Conservation (phyloP, 2,797 vertebrate species). For the Malacoctenus gilli region DNA sequence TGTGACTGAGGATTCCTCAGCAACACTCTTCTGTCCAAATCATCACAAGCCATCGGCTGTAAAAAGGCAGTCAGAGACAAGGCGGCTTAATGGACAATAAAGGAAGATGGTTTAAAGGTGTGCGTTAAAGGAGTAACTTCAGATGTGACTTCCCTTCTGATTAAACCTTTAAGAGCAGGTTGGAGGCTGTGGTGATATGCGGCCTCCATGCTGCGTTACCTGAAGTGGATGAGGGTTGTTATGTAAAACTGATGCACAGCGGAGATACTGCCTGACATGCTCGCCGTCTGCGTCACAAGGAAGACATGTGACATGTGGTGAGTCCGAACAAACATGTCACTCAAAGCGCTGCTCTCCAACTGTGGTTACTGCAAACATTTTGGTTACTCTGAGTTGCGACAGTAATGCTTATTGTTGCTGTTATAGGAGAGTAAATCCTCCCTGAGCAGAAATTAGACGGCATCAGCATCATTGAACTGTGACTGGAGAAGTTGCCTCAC, state of each 20-base stretch:
- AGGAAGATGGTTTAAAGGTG: not conserved
- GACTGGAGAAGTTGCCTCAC: too few relatives aligned
- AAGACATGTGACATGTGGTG: conserved; percentile 25
- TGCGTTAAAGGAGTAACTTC: conserved; percentile 1
- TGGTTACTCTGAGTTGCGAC: not conserved
- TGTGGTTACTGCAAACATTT: conserved; percentile 4
- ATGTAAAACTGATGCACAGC: conserved; percentile 46
- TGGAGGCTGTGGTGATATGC: conserved; percentile 1
- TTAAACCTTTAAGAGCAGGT: not conserved
- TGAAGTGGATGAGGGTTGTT: conserved; percentile 39
- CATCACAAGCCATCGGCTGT: too few relatives aligned
- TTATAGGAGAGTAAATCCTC: too few relatives aligned
- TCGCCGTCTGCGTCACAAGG: conserved; percentile 20
- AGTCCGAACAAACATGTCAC: conserved; percentile 52
- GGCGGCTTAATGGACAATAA: not conserved
- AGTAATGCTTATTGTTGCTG: not conserved
- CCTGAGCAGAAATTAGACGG: too few relatives aligned
- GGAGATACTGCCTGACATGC: conserved; percentile 50
- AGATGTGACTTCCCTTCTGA: not conserved
- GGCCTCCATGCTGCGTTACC: not conserved
- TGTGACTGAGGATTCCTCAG: too few relatives aligned
- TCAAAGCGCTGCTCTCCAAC: conserved; percentile 23
- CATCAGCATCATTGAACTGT: too few relatives aligned
- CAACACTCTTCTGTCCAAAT: too few relatives aligned
- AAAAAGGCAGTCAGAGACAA: too few relatives aligned